phyloP scores from a whole-genome alignment of 2,888 invertebrate genomes.

The Cabera pusaria region DNA sequence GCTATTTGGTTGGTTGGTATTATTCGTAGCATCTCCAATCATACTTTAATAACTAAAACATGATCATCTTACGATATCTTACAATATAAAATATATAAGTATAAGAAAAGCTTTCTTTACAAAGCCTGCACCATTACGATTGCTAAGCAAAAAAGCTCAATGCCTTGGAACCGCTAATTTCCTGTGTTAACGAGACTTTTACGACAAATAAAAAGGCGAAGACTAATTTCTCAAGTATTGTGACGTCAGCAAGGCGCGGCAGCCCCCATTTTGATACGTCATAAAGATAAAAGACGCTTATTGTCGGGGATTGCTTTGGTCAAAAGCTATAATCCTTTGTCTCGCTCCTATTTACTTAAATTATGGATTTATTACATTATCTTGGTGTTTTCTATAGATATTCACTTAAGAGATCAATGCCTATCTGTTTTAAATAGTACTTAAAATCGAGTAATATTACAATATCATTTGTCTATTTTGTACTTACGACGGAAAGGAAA shows the following conservation, averaged over 20 bases:
- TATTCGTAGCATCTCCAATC: no score
- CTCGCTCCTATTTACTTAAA: slow-evolving; percentile 26
- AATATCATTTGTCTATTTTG: no score
- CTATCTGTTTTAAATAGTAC: no score
- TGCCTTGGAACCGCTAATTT: slow-evolving; percentile 15
- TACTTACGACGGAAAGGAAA: no score
- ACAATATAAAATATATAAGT: no score
- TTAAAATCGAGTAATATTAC: no score
- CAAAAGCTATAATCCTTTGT: slow-evolving; percentile 25
- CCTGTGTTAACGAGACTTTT: slow-evolving; percentile 30
- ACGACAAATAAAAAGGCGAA: slow-evolving; percentile 26
- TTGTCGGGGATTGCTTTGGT: slow-evolving; percentile 31
- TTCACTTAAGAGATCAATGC: no score
- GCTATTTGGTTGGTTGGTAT: no score
- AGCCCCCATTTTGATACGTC: slow-evolving; percentile 38
- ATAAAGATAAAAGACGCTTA: slow-evolving; percentile 49
- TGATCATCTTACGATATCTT: no score
- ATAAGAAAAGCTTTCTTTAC: no score
- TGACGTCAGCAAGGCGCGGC: slow-evolving; percentile 39
- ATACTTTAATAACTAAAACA: no score
- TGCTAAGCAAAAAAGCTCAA: slow-evolving; percentile 1
- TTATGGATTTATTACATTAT: slow-evolving; percentile 24
- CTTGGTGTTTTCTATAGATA: slow-evolving; percentile 1
- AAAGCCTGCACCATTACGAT: no score
- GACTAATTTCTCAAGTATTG: slow-evolving; percentile 25